Evolutionary conservation across 2,113 vertebrate genomes (phyloP).

Genomic region (Ramphastos sulfuratus): DNA sequence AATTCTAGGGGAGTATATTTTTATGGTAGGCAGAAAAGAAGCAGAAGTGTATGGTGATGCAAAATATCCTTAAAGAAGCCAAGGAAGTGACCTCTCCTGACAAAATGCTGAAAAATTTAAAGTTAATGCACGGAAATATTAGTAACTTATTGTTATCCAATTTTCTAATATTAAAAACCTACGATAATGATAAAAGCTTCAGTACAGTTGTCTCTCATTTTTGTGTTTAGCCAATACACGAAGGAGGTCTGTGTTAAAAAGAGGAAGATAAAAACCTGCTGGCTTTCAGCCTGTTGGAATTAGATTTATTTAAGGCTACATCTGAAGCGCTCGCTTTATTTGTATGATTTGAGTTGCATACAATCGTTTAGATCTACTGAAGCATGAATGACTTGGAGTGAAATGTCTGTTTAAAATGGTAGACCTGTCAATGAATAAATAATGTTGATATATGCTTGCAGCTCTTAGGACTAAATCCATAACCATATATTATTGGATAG

Average conservation of each 20-base stretch:
- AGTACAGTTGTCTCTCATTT: background rate
- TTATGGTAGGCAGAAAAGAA: background rate
- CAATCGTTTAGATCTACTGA: background rate
- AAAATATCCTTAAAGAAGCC: background rate
- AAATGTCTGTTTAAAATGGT: background rate
- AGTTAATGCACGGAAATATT: background rate
- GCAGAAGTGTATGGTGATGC: background rate
- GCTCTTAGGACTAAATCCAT: background rate
- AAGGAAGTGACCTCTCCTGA: background rate
- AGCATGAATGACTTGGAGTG: background rate
- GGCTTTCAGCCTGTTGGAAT: conserved; percentile 26
- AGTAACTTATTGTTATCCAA: background rate
- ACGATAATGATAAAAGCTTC: background rate
- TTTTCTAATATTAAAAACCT: background rate
- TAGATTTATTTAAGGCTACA: conserved; percentile 21
- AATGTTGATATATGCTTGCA: background rate
- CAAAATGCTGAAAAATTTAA: background rate
- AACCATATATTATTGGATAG: background rate
- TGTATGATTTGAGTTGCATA: conserved; percentile 29
- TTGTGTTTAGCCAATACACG: background rate
- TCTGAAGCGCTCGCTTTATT: background rate
- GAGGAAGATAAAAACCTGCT: background rate
- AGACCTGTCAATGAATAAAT: background rate
- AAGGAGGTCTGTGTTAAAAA: conserved; percentile 4
- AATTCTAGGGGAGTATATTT: background rate